Evolutionary conservation across 2,113 vertebrate species (phyloP).

Genomic region (Ophthalmolycus amberensis): DNA sequence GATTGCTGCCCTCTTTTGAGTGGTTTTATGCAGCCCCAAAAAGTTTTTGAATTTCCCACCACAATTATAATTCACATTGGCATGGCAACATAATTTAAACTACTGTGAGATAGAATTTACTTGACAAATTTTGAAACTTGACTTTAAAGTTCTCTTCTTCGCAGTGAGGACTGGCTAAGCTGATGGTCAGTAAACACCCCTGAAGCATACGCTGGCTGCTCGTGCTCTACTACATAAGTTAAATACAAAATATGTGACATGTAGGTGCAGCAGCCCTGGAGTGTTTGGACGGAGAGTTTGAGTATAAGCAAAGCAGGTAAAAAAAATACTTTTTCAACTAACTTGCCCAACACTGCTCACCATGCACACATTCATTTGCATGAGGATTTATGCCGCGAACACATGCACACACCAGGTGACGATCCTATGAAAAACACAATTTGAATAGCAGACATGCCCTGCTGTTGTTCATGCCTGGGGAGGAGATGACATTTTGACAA

Average conservation of each 20-base stretch:
- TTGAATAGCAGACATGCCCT: constrained; percentile 68
- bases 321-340: not conserved
- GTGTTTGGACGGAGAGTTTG: not conserved
- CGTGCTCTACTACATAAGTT: not conserved
- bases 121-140: too few relatives aligned
- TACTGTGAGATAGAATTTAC: too few relatives aligned
- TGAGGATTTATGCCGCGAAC: constrained; percentile 24
- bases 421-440: constrained; percentile 25
- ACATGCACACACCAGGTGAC: constrained; percentile 21
- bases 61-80: not conserved
- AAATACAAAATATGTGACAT: not conserved
- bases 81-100: not conserved
- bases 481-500: constrained; percentile 56
- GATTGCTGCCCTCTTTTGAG: not conserved
- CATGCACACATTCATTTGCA: constrained; percentile 35
- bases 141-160: not conserved
- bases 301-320: not conserved
- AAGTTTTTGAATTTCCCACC: not conserved
- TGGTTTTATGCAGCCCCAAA: not conserved
- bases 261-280: not conserved
- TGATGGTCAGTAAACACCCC: not conserved
- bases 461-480: constrained; percentile 15
- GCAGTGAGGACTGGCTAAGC: not conserved
- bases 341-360: not conserved
- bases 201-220: not conserved